phyloP scores from a whole-genome alignment of 92 coral and sea anemone genomes.

The Phenganax subtilis region DNA sequence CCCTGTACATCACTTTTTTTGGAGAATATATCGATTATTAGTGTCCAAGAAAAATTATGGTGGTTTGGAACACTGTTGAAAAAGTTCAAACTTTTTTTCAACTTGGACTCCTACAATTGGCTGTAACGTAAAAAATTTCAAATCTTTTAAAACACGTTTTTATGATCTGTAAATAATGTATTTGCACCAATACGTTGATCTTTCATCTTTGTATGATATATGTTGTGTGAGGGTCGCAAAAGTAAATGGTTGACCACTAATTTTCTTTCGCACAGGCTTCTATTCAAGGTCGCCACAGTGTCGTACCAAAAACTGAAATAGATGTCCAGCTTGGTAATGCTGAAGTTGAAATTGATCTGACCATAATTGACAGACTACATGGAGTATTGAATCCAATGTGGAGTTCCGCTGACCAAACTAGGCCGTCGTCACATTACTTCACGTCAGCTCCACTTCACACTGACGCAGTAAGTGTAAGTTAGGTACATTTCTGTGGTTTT shows the following conservation, averaged over 20 bases:
- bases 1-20: too few relatives aligned
- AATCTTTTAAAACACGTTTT: too few relatives aligned
- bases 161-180: too few relatives aligned
- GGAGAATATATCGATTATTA: too few relatives aligned
- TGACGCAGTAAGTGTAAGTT: conserved; percentile 51
- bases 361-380: conserved; percentile 75
- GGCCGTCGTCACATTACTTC: conserved; percentile 27
- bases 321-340: conserved; percentile 71
- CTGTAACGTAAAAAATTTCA: too few relatives aligned
- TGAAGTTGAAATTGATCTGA: conserved; percentile 74
- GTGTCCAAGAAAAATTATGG: too few relatives aligned
- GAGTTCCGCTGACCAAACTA: neutral
- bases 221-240: neutral
- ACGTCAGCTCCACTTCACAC: conserved; percentile 47
- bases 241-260: neutral
- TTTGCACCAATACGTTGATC: too few relatives aligned
- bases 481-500: too few relatives aligned
- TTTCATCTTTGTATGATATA: too few relatives aligned
- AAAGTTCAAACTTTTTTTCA: too few relatives aligned
- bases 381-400: conserved; percentile 65
- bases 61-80: too few relatives aligned
- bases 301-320: conserved; percentile 77
- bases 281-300: conserved; percentile 76
- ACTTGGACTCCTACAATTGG: too few relatives aligned
- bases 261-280: conserved; percentile 50